A percentile compares a stretch with the other conserved stretches of the same genome.
Conservation (phyloP, 2,113 vertebrate genomes). For the Amazona vittata region DNA sequence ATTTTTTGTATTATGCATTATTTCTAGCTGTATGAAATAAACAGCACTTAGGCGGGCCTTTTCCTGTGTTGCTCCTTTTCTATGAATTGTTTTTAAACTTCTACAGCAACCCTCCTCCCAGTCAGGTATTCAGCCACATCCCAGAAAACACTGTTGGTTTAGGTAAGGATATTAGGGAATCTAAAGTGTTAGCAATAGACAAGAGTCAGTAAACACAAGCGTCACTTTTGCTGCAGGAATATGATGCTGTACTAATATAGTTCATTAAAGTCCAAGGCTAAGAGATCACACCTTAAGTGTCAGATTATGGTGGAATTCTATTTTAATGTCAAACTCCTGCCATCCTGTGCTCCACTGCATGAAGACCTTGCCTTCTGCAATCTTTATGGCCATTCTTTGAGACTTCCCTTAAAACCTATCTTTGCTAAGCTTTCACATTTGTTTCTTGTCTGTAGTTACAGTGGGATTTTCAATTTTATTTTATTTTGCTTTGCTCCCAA, state of each 20-base stretch:
- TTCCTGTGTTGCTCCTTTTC: background rate
- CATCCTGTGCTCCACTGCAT: accelerated
- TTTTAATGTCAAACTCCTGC: background rate
- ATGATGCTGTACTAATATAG: background rate
- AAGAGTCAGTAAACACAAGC: background rate
- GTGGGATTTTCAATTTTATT: background rate
- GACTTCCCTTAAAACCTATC: background rate
- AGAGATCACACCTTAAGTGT: background rate
- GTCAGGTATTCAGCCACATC: background rate
- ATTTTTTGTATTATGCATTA: background rate
- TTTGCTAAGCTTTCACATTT: background rate
- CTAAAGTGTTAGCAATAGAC: background rate
- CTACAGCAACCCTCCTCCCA: accelerated
- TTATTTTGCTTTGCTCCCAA: background rate
- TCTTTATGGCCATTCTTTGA: background rate
- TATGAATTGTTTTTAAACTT: background rate
- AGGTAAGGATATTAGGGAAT: background rate
- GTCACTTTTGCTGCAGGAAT: background rate
- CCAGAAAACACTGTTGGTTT: background rate
- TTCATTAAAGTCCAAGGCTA: background rate
- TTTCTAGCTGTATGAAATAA: background rate
- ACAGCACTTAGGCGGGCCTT: background rate
- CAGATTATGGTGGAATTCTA: background rate
- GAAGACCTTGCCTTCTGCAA: background rate
- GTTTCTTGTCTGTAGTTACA: background rate